Evolutionary conservation across 2,888 invertebrate genomes (phyloP), one percentile per base, ranked within the genome.

Genomic region (Synergus umbraculus): DNA sequence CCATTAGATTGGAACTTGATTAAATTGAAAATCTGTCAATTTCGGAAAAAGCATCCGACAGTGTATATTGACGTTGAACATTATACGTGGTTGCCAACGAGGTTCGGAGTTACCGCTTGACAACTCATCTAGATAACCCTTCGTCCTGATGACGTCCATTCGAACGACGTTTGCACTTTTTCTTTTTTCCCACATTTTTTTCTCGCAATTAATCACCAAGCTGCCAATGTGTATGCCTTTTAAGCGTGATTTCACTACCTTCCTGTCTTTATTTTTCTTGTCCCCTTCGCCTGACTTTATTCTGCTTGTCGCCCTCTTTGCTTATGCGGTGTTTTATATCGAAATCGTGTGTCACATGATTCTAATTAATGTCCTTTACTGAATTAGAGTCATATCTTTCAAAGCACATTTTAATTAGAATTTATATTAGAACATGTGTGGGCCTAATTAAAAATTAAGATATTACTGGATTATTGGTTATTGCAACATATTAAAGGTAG

Each of bases 11-110:
- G 90, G 87, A 90, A 89, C 90, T 92, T 90, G 92, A 91, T 91
- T 91, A 90, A 91, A 92, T 91, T 91, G 92, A 91, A 91, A 91
- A 91, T 91, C 92, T 91, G 92, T 92, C 92, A 91, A 91, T 92
- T 92, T 90, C 88, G 89, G 89, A 90, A 91, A 91, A 90, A 90
- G 89, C 90, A 89, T 90, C 90, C 88, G 90, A 90, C 89, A 89
- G 90, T 88, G 91, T 90, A 91, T 90, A 91, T 91, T 87, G 91
- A 90, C 89, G 89, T 88, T 88, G 87, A 87, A 89, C 90, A 89
- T 90, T 89, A 90, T 89, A 90, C 86, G 86, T 87, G 83, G 83
- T 86, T 88, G 85, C 85, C 88, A 85, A 86, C 87, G 86, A 87
- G 86, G 85, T 86, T 37, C 86, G 85, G 88, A 87, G 85, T 89